Evolutionary conservation across 2,113 vertebrate genomes (phyloP).

Genomic region (Hoplias malabaricus): DNA sequence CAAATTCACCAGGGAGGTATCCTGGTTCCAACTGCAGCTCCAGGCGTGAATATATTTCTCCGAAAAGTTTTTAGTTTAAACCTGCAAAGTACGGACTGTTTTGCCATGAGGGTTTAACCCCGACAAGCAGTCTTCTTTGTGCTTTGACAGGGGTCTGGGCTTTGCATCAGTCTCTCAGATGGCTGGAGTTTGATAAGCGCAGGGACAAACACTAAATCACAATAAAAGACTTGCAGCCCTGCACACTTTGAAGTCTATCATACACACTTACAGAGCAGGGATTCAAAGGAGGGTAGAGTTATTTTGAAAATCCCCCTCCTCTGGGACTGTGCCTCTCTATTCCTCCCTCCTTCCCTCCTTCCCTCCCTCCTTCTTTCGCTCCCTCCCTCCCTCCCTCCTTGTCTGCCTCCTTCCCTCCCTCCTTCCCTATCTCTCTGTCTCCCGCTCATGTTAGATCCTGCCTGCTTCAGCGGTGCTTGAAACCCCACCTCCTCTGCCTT

Average conservation of each 20-base stretch:
- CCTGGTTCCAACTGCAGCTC: not conserved
- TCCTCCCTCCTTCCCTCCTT: not conserved
- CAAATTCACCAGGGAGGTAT: not conserved
- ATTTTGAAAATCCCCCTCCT: slow-evolving; percentile 45
- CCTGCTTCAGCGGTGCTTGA: slow-evolving; percentile 36
- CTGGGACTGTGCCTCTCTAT: not conserved
- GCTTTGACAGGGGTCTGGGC: not conserved
- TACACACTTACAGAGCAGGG: slow-evolving; percentile 9
- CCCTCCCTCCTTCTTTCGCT: not conserved
- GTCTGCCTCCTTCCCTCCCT: slow-evolving; percentile 15
- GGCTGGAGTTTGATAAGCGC: slow-evolving; percentile 24
- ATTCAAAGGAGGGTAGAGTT: slow-evolving; percentile 28
- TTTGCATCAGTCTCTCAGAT: slow-evolving; percentile 7
- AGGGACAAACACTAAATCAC: slow-evolving; percentile 2
- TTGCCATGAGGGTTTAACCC: slow-evolving; percentile 42
- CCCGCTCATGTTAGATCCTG: slow-evolving; percentile 52
- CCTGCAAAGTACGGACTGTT: slow-evolving; percentile 42
- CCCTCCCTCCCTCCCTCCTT: slow-evolving; percentile 26
- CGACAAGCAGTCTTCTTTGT: not conserved
- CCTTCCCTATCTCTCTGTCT: slow-evolving; percentile 28
- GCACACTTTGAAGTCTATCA: slow-evolving; percentile 30
- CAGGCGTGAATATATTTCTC: not conserved
- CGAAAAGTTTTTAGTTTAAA: not conserved
- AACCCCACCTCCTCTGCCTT: slow-evolving; percentile 48
- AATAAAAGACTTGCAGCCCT: slow-evolving; percentile 31